Conservation (phyloP, 2,888 invertebrate species). For the Hydroisotoma schaefferi region DNA sequence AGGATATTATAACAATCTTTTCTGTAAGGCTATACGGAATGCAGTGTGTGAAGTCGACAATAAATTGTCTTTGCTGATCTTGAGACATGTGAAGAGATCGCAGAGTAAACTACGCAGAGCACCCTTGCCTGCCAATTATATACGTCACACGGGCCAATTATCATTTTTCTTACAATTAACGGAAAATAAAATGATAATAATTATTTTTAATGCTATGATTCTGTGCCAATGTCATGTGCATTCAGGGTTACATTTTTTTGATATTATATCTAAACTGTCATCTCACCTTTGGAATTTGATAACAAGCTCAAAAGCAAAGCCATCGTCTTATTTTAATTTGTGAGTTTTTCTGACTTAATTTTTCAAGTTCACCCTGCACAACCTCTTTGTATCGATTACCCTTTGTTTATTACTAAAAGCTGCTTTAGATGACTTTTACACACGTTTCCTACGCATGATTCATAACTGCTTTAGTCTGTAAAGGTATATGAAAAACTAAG, state of each 20-base stretch:
- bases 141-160: conserved; percentile 5
- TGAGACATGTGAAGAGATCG: neutral
- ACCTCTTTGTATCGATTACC: too few relatives aligned
- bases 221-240: conserved; percentile 15
- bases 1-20: neutral
- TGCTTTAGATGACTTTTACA: too few relatives aligned
- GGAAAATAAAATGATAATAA: conserved; percentile 15
- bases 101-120: neutral
- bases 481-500: too few relatives aligned
- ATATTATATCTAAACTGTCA: too few relatives aligned
- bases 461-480: too few relatives aligned
- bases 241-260: conserved; percentile 9
- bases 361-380: neutral
- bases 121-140: neutral
- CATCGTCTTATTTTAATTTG: neutral
- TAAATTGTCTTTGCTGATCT: neutral
- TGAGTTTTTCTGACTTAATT: neutral
- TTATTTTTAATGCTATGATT: conserved; percentile 14
- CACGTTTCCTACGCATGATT: too few relatives aligned
- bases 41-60: neutral
- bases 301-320: neutral
- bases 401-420: too few relatives aligned
- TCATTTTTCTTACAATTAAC: conserved; percentile 16
- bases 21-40: too few relatives aligned
- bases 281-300: neutral